Base-by-base conservation (phyloP, 2,888 invertebrate genomes). In the Mesorhabditis spiculigera region DNA sequence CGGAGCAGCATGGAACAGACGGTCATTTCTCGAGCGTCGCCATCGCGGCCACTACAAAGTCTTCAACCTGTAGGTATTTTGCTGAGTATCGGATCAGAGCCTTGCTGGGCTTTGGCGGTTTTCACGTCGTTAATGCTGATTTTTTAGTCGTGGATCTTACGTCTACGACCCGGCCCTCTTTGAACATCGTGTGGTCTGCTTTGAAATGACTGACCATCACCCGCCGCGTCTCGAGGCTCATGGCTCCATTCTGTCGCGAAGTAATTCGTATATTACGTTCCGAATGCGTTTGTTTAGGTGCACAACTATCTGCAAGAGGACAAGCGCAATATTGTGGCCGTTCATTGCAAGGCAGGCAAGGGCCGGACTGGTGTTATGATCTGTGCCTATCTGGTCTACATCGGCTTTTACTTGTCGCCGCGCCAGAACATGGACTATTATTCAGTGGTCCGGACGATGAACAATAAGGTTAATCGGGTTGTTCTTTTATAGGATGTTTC, bases 311-410 rank as follows among this genome's bases (percentile, higher is more conserved):
- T 85, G 28, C 50, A 67, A 4, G 75, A 68, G 5, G 77, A 85
- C 67, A 77, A 77, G 4, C 45, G 66, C 8, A 82, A 86, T 67
- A 78, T 85, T 5, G 96, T 95, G 45, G 97, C 92, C 43, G 93
- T 98, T 62, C 97, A 98, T 87, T 98, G 98, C 88, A 98, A 98
- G 89, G 98, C 97, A 65, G 98, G 98, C 72, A 98, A 98, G 92
- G 93, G 88, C 90, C 92, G 88, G 66, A 91, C 91, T 13, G 91
- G 91, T 45, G 90, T 90, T 1, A 98, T 98, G 97, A 94, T 98
- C 76, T 96, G 95, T 88, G 95, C 96, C 84, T 98, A 96, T 88
- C 89, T 98, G 86, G 89, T 96, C 80, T 95, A 95, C 88, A 91
- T 92, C 86, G 90, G 91, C 86, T 81, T 79, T 73, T 88, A 89